A percentile compares a stretch with the other conserved stretches of the same genome.
Evolutionary conservation across 1,140 invertebrate genomes (phyloP).

Genomic region (Stegodyphus mimosarum): DNA sequence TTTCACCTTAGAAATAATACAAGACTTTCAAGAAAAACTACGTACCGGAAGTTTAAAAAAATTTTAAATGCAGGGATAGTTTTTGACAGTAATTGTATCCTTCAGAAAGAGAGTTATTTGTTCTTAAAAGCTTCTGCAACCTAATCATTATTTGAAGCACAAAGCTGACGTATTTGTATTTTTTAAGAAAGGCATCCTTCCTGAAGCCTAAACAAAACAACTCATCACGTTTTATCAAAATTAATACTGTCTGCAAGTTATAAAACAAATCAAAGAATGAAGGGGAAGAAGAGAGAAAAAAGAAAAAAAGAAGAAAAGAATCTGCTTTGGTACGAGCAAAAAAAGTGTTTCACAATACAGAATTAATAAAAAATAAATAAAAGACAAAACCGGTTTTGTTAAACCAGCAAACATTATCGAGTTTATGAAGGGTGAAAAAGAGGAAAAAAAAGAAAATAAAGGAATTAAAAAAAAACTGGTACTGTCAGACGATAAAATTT

Average conservation of each 20-base stretch:
- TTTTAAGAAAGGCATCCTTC: constrained; percentile 9
- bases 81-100: constrained; percentile 7
- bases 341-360: constrained; percentile 6
- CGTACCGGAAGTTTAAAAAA: no score
- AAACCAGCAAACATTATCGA: constrained; percentile 45
- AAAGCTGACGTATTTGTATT: constrained; percentile 11
- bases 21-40: no score
- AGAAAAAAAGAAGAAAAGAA: not conserved
- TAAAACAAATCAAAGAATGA: constrained; percentile 1
- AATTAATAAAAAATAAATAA: constrained; percentile 28
- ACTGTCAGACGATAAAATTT: constrained; percentile 40
- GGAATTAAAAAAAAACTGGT: not conserved
- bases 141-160: constrained; percentile 11
- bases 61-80: no score
- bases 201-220: constrained; percentile 12
- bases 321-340: not conserved
- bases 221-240: constrained; percentile 8
- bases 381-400: constrained; percentile 3
- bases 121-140: not conserved
- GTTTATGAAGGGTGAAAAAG: constrained; percentile 26
- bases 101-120: no score
- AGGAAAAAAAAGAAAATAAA: not conserved
- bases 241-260: constrained; percentile 30
- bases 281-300: not conserved
- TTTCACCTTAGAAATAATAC: no score